Evolutionary conservation across 2,888 invertebrate species (phyloP), one percentile per base, ranked within the genome.

Genomic region (Marronus borbonicus): DNA sequence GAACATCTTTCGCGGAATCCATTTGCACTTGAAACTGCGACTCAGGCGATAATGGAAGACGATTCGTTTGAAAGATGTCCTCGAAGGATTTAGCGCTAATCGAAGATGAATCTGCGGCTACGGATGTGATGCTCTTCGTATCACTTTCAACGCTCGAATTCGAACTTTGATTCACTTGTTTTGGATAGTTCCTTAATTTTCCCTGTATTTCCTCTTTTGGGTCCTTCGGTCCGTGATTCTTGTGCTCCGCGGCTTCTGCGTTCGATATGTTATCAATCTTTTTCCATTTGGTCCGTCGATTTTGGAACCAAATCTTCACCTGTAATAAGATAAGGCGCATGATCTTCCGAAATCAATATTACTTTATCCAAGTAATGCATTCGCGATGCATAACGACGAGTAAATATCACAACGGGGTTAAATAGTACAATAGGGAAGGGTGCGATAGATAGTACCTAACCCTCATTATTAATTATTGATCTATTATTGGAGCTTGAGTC

Each of bases 301-400:
- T 96, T 89, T 96, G 96, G 88, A 96, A 96, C 96, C 96, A 96
- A 83, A 96, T 96, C 90, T 96, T 96, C 84, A 96, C 96, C 96
- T 96, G 92, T 55, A 92, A 92, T 85, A 81, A 84, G 84, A 84
- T 81, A 84, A 81, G 69, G 82, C 81, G 82, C 82, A 82, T 82
- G 82, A 83, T 81, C 81, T 83, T 82, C 75, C 76, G 81, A 81
- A 81, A 83, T 82, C 82, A 83, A 83, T 81, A 82, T 79, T 78
- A 76, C 81, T 82, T 82, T 80, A 80, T 81, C 76, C 78, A 58
- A 76, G 49, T 79, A 79, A 81, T 81, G 81, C 82, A 82, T 80
- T 76, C 79, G 12, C 68, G 68, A 81, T 83, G 82, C 81, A 82
- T 79, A 80, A 70, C 77, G 79, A 70, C 77, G 79, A 78, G 77